These are phyloP conservation scores for Patella depressa DNA, from an alignment of 2,888 invertebrate genomes.

Conservation along the genomic window DNA sequence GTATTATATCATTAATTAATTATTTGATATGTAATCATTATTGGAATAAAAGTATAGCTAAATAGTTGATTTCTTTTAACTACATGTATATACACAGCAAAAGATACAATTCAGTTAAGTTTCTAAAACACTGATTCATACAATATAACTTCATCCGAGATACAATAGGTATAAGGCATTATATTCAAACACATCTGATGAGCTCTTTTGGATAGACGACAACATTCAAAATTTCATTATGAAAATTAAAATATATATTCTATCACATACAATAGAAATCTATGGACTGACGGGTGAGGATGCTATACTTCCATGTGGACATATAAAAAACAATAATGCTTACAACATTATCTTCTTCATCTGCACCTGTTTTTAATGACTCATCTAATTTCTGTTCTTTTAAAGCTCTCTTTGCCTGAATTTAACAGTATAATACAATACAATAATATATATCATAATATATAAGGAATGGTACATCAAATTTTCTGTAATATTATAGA, in stretches of 20 bases:
- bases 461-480: too few species aligned
- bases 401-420: conserved; percentile 85
- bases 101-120: neutral
- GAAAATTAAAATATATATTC: too few species aligned
- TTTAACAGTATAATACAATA: conserved; percentile 22
- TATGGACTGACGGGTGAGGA: too few species aligned
- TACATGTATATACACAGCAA: neutral
- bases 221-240: too few species aligned
- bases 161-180: neutral
- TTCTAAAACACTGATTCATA: neutral
- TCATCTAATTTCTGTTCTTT: conserved; percentile 85
- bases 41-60: neutral
- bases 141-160: neutral
- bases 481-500: too few species aligned
- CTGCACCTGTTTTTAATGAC: conserved; percentile 56
- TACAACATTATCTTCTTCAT: conserved; percentile 30
- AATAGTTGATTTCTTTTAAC: conserved; percentile 5
- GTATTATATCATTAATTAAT: neutral
- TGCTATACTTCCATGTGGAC: too few species aligned
- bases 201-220: too few species aligned
- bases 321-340: neutral
- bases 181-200: too few species aligned
- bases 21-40: neutral
- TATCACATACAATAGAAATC: too few species aligned
- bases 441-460: too few species aligned